phyloP scores from a whole-genome alignment of 2,888 invertebrate genomes.

The Drosophila nr. fundita region DNA sequence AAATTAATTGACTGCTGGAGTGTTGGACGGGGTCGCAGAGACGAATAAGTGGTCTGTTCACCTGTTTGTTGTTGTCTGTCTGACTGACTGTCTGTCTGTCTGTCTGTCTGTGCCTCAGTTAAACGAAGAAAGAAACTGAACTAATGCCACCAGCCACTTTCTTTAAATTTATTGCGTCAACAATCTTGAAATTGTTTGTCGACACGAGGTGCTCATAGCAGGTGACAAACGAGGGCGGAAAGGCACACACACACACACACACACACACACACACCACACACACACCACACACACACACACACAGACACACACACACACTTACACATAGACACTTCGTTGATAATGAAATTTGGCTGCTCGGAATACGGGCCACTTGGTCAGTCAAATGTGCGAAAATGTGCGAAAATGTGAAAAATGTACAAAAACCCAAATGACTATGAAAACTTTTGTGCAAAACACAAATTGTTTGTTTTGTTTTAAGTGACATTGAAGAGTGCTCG shows the following conservation, averaged over 20 bases:
- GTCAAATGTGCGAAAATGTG: slow-evolving; percentile 21
- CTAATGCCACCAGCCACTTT: slow-evolving; percentile 63
- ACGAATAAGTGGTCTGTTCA: slow-evolving; percentile 2
- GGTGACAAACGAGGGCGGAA: slow-evolving; percentile 60
- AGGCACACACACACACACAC: slow-evolving; percentile 6
- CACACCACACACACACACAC: background rate
- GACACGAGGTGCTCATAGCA: slow-evolving; percentile 59
- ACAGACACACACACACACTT: background rate
- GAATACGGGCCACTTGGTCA: slow-evolving; percentile 56
- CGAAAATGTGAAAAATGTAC: background rate
- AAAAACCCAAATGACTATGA: slow-evolving; percentile 23
- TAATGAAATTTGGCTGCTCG: slow-evolving; percentile 32
- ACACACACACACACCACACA: background rate
- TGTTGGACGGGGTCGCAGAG: slow-evolving; percentile 5
- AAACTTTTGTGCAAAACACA: slow-evolving; percentile 20
- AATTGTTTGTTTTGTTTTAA: background rate
- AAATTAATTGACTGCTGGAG: slow-evolving; percentile 62
- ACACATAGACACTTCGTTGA: slow-evolving; percentile 1
- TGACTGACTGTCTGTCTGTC: background rate
- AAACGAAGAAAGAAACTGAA: slow-evolving; percentile 52
- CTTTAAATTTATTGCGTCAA: slow-evolving; percentile 76
- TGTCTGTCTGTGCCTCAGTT: slow-evolving; percentile 28
- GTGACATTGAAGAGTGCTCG: background rate
- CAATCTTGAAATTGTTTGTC: slow-evolving; percentile 55
- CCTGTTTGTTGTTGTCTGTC: slow-evolving; percentile 24